Evolutionary conservation across 2,797 vertebrate species (phyloP), one percentile per base, ranked within the genome.

Genomic region (Pseudochirops corinnae): DNA sequence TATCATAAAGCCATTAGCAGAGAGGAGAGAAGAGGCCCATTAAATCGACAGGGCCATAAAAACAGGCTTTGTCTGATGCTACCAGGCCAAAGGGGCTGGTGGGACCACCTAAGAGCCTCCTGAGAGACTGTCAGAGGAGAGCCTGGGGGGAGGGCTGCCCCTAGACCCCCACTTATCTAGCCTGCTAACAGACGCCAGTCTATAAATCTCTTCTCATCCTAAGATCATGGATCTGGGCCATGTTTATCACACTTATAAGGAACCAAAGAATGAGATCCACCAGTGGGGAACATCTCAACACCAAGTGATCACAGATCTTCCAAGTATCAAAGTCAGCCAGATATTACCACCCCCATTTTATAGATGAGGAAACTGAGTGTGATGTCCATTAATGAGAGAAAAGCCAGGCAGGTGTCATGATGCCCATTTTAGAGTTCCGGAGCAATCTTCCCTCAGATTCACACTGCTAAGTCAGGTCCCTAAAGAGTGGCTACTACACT

Each of bases 101-200:
- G 74, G 7, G 74, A 46, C 7, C 39, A 26, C 21, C 74, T 24
- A 26, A 82, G 14, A n/a, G 62, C 62, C 14, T 67, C 62, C 62
- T n/a, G 33, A 16, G 39, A 46, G 67, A 82, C 67, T 74, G 16
- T 39, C n/a, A 10, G n/a, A 82, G 74, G 39, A 46, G 74, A 46
- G 16, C 7, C 39, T 46, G 39, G 7, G 74, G 39, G 74, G 18
- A 16, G n/a, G 74, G 39, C 39, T 21, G 18, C 39, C 74, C 67
- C 39, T 46, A 21, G 0, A 1, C 39, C 39, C 74, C 9, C n/a
- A 10, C 21, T 46, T 4, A 24, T 21, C 6, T 0, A 21, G 39
- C 74, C 39, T 82, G 39, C 2, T 26, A 9, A 74, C n/a, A 39
- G 16, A 39, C 0, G 6, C 67, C n/a, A 21, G 60, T 10, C 21